Base-by-base conservation (phyloP, 2,888 invertebrate species). In the Drosophila pseudotakahashii region DNA sequence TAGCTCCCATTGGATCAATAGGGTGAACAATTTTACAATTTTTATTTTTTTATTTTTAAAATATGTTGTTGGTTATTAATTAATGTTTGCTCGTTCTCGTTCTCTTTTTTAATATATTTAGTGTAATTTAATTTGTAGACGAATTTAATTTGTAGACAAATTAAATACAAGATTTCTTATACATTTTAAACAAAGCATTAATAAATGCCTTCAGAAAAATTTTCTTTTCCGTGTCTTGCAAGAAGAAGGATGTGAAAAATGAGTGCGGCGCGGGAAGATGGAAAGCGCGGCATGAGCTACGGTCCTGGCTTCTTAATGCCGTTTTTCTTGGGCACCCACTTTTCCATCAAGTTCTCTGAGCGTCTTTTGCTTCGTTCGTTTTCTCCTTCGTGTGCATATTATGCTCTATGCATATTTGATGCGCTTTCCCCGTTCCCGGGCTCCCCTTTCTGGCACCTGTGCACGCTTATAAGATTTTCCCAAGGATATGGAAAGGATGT, bases 321-420 rank as follows among this genome's bases (percentile, higher is more conserved):
- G 62, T 63, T 70, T 63, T 63, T 61, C 57, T 57, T 61, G 53
- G 64, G 53, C 61, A 52, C 54, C 70, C 60, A 71, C 60, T 55
- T 67, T 67, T 69, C 69, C 69, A 69, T 69, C 58, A 69, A 36
- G 66, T 64, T 67, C 64, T 41, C 42, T 14, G 67, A 54, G 54
- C 55, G 67, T 42, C 67, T 51, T 45, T 36, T 54, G 64, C 64
- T 13, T 42, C 64, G 53, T 64, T 64, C 66, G 64, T 48, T 54
- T 55, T 66, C 55, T 66, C 64, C 75, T 67, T 78, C 68, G 67
- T 74, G 75, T 85, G 82, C 83, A 83, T 80, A 78, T 83, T 75
- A 82, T 75, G 80, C 73, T 79, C 69, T 76, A 79, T 83, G 80
- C 85, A 82, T 85, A 80, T 77, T 72, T 80, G 70, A 85, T 82